Percentiles rank a stretch among this genome's conserved stretches.
Conservation (phyloP, 2,888 invertebrate genomes). For the Timema podura region DNA sequence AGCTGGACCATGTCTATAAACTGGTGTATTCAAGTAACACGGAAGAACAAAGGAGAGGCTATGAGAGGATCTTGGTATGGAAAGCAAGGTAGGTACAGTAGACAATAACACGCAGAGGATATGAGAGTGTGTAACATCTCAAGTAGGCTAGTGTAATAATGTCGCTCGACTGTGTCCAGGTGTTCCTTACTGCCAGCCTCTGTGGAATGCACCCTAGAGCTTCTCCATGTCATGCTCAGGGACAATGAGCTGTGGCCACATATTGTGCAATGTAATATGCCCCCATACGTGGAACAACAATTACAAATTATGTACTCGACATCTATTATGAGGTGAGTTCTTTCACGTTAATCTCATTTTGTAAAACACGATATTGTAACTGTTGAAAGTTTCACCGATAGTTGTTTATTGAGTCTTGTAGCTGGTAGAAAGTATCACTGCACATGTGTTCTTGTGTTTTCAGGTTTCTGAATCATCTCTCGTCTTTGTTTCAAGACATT, state of each 20-base stretch:
- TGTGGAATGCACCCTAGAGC: constrained; percentile 26
- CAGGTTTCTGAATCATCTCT: constrained; percentile 62
- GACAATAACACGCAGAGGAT: neutral
- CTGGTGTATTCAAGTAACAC: constrained; percentile 30
- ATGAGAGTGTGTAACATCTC: neutral
- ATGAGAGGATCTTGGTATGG: constrained; percentile 33
- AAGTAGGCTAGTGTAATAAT: neutral
- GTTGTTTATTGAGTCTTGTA: too few species aligned
- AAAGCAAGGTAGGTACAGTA: constrained; percentile 27
- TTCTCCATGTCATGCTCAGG: constrained; percentile 24
- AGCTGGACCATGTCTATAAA: constrained; percentile 35
- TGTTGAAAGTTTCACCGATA: too few species aligned
- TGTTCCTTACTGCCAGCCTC: constrained; percentile 14
- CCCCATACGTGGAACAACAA: constrained; percentile 22
- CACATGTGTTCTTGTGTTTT: constrained; percentile 10
- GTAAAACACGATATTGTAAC: too few species aligned
- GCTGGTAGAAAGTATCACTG: too few species aligned
- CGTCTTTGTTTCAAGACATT: constrained; percentile 52
- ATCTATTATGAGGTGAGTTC: constrained; percentile 38
- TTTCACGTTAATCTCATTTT: too few species aligned
- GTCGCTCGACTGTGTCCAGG: neutral
- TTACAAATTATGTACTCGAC: constrained; percentile 24
- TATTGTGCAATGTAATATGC: constrained; percentile 12
- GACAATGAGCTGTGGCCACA: constrained; percentile 22
- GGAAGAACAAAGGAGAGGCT: constrained; percentile 28